Base-by-base conservation (phyloP, 2,888 invertebrate genomes). In the Synanthedon andrenaeformis region DNA sequence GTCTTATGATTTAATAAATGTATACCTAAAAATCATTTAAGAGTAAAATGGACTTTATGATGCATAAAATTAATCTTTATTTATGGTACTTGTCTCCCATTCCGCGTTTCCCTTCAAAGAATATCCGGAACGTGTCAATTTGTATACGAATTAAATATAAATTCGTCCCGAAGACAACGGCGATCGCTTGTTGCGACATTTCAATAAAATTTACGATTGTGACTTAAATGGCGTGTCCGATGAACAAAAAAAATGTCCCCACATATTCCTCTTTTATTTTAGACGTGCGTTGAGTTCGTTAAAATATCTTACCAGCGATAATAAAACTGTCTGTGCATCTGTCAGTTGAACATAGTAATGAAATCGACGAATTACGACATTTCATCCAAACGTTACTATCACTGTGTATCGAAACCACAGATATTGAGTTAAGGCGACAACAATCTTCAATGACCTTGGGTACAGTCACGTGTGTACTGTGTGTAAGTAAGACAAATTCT, bases 171-270 rank as follows among this genome's bases (percentile, higher is more conserved):
- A 76, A 80, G 84, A 84, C 82, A 81, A 82, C 82, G 76, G 81
- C 81, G 83, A 86, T 86, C 84, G 80, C 74, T 35, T 79, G 82
- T 79, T 78, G 80, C 81, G 84, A 85, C 86, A 82, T 85, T 86
- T 87, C 85, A 86, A 87, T 87, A 86, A 86, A 86, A 87, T 86
- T 87, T 86, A 86, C 86, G 86, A 83, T 85, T 82, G 76, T 82
- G 83, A 84, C 86, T 86, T 81, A 84, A 86, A 84, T 83, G 81
- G 82, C 79, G 78, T 81, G 79, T 79, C 74, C 79, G 73, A 79
- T 78, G 79, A 77, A 82, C 78, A 82, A 82, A 82, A 23, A n/a
- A 85, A 84, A 78, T 75, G 70, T 69, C 69, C 70, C 74, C 63
- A 79, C 79, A 74, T 82, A 78, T 79, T 71, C 76, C 75, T 76